These are phyloP conservation scores for Alligator mississippiensis DNA, from an alignment of 2,113 vertebrate species.

Conservation along the genomic window DNA sequence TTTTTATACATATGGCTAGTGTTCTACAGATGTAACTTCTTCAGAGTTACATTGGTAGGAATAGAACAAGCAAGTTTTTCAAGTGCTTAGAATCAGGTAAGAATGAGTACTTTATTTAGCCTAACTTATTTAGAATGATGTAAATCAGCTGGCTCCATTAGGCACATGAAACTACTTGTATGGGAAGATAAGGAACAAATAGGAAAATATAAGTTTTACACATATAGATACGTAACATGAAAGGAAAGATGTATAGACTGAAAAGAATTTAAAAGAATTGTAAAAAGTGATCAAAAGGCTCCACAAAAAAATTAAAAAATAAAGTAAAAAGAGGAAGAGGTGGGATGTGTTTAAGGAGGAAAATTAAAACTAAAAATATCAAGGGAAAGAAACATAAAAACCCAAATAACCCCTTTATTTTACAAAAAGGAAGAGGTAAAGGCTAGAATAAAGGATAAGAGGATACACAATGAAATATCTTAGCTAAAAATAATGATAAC, in stretches of 20 bases:
- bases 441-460: background rate
- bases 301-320: slow-evolving; percentile 18
- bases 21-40: background rate
- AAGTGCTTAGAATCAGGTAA: background rate
- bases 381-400: background rate
- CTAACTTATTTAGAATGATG: slow-evolving; percentile 6
- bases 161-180: background rate
- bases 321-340: background rate
- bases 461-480: too few relatives aligned
- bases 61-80: background rate
- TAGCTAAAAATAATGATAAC: too few relatives aligned
- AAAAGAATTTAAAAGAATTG: background rate
- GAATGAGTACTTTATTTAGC: slow-evolving; percentile 11
- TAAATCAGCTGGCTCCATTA: background rate
- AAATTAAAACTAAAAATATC: background rate
- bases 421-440: background rate
- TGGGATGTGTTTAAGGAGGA: background rate
- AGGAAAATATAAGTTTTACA: background rate
- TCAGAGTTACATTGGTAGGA: background rate
- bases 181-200: background rate
- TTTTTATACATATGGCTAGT: background rate
- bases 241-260: background rate
- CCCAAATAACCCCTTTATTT: background rate
- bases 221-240: background rate
- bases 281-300: slow-evolving; percentile 1